Percentiles rank a stretch among this genome's conserved stretches.
Evolutionary conservation across 1,140 invertebrate genomes (phyloP).

Genomic region (Drosophila erecta): DNA sequence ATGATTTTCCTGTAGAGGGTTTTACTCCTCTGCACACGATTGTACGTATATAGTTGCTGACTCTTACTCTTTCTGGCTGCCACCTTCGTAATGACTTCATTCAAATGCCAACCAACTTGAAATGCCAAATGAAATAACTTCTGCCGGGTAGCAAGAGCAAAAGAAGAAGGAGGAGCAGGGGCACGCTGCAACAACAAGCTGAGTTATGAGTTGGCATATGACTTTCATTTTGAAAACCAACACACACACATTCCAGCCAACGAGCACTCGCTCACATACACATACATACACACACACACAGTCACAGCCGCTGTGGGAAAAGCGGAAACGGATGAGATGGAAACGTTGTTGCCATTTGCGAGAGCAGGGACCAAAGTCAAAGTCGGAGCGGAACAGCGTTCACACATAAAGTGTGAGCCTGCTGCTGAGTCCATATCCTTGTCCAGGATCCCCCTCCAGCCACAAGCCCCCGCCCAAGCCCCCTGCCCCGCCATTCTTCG

Average conservation of each 20-base stretch:
- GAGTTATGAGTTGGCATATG: slow-evolving; percentile 82
- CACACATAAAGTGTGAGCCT: slow-evolving; percentile 72
- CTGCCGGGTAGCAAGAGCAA: slow-evolving; percentile 45
- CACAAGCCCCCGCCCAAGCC: background rate
- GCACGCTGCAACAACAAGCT: slow-evolving; percentile 65
- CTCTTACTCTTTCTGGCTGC: slow-evolving; percentile 44
- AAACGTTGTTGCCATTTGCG: slow-evolving; percentile 66
- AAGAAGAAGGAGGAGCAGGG: slow-evolving; percentile 10
- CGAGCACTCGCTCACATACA: background rate
- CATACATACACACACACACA: slow-evolving; percentile 8
- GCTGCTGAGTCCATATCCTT: slow-evolving; percentile 52
- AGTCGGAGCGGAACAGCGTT: slow-evolving; percentile 53
- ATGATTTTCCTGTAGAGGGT: background rate
- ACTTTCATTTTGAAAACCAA: slow-evolving; percentile 78
- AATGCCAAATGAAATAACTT: slow-evolving; percentile 82
- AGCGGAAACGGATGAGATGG: slow-evolving; percentile 53
- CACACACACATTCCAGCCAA: slow-evolving; percentile 26
- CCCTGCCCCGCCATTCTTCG: slow-evolving; percentile 20
- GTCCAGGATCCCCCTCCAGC: slow-evolving; percentile 18
- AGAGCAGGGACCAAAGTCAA: slow-evolving; percentile 36
- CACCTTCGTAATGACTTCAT: slow-evolving; percentile 79
- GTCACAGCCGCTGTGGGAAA: slow-evolving; percentile 17
- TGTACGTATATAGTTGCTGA: slow-evolving; percentile 57
- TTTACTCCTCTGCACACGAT: background rate
- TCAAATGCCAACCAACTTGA: slow-evolving; percentile 81